Evolutionary conservation across 2,797 vertebrate genomes (phyloP), one percentile per base, ranked within the genome.

Genomic region (Macrochelys suwanniensis): DNA sequence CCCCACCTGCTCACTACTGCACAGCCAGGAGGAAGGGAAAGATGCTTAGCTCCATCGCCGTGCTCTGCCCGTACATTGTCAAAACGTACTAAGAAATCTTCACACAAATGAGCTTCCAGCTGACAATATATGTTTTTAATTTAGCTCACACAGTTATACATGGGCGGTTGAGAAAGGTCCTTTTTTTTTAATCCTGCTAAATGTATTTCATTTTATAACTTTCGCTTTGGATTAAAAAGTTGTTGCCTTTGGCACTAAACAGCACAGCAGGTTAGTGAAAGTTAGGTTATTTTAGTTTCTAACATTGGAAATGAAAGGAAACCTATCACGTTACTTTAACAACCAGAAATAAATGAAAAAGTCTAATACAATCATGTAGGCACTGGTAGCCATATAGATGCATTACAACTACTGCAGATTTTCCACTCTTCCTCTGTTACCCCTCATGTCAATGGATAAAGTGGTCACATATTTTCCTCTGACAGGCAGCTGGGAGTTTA

Each of bases 281-380:
- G 94, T 85, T 95, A 96, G 95, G 93, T 42, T 42, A 42, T 42
- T 42, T 42, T 42, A 42, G 37, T 42, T 42, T 42, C 37, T 42
- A 42, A 42, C 37, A 42, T 42, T 42, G 37, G 37, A 42, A 42
- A 42, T 42, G 37, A 42, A 42, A 42, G 37, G 37, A 42, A 42
- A 42, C 37, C 94, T 94, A 95, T 95, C 94, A 94, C 68, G 92
- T 95, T 96, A 97, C 93, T 94, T 96, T 96, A 97, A 97, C 96
- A 97, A 96, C 95, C 94, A 97, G 90, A 92, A 97, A 96, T 95
- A 96, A 97, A 97, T 96, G 96, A 94, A 97, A 96, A 95, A 91
- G 89, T 96, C 96, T 97, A 96, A 97, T 96, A 86, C 0, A 16
- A 93, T 97, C 96, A 97, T 95, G 93, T 95, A 96, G 94, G 90